Evolutionary conservation across 2,888 invertebrate species (phyloP), one percentile per base, ranked within the genome.

Genomic region (Cotesia congregata): DNA sequence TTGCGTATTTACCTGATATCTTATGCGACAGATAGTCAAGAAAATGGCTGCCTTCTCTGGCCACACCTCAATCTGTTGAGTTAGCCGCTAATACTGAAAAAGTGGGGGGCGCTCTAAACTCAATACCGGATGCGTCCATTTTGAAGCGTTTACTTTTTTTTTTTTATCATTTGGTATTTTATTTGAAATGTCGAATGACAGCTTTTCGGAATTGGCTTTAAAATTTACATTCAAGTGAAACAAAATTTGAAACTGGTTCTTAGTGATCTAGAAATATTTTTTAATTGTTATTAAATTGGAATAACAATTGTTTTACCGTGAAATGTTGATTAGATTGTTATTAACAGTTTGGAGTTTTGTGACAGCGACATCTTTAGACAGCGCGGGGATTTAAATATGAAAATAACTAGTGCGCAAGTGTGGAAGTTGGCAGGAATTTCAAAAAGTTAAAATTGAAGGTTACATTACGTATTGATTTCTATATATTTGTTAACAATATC

Each of bases 21-120:
- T 86, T 86, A 84, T 84, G 86, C 86, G 86, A 86, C 86, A 85
- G 86, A 86, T 85, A 86, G 86, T 86, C 86, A 85, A 86, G 86
- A 86, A 86, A 86, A 86, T 86, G 86, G 86, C 86, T 86, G 86
- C 86, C 86, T 82, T 86, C 85, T 83, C 83, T 85, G 86, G 86
- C 86, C 86, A 86, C 86, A 86, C 86, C 86, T 86, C 86, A 86
- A 86, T 86, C 86, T 85, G 86, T 86, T 84, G 85, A 86, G 85
- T 85, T 85, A 83, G 81, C 81, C 81, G 73, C 65, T 50, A 67
- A 73, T 59, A 50, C 50, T 3, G 30, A 30, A 17, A 12, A 39
- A 64, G 73, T 73, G 65, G 73, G 73, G 67, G 67, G 17, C 39
- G 12, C 20, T 61, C 15, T 61, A 72, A 20, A 72, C 20, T 30